Evolutionary conservation across 1,140 invertebrate species (phyloP), one percentile per base, ranked within the genome.

Genomic region (Leptonema lineaticorne): DNA sequence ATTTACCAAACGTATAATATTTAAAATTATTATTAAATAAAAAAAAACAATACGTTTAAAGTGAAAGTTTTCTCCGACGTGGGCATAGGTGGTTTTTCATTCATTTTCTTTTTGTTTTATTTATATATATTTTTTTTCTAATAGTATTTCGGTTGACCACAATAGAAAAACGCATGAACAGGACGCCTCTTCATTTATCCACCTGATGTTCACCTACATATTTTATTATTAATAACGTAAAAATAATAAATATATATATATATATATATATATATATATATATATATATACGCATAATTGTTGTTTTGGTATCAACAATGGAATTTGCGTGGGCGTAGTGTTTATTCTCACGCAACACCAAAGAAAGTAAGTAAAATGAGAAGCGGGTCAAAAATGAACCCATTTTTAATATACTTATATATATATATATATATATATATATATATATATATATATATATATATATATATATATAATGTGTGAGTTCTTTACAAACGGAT

Each of bases 341-440:
- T 11, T 8, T 2, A 22, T 48, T 64, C 62, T 53, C 62, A 64
- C 62, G 46, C 62, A 45, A 28, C 62, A 8, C 22, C 24, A 64
- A 62, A 62, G 59, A 62, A 62, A 64, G 62, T 50, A 64, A 64
- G 62, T 27, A 64, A 64, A 53, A 46, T 64, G 62, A 50, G 62
- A 64, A 64, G 62, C 62, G 62, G 62, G 62, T 64, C 62, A 64
- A 29, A 62, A 62, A 62, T 45, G 59, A n/a, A 29, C 57, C 30
- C 28, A 59, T 59, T 24, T 59, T 59, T 59, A 33, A 59, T 53
- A 53, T 53, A 33, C 30, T 6, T 33, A 33, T 11, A 33, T 33
- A 33, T 11, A 33, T 33, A 41, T 16, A 16, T 14, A 41, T 41
- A 14, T 41, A n/a, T n/a, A n/a, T n/a, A n/a, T n/a, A n/a, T n/a